A percentile compares a stretch with the other conserved stretches of the same genome.
Conservation (phyloP, 2,113 vertebrate species). For the Guaruba guarouba region DNA sequence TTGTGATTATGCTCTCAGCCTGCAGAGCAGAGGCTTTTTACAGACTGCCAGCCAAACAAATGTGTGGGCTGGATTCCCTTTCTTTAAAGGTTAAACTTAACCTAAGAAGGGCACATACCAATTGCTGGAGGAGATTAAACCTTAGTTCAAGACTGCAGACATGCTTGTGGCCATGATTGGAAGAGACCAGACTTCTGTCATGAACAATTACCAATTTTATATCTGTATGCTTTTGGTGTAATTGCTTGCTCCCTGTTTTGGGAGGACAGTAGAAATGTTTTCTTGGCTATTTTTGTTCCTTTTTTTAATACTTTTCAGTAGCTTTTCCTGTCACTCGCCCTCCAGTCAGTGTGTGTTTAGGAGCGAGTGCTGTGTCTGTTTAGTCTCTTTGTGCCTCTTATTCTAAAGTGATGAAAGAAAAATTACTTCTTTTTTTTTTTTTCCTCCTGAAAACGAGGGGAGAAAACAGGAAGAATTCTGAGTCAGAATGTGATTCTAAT, state of each 20-base stretch:
- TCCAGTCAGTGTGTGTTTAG: not conserved
- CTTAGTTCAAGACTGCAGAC: not conserved
- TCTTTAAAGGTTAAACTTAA: not conserved
- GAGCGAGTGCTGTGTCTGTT: not conserved
- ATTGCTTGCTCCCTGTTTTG: not conserved
- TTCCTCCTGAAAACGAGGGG: not conserved
- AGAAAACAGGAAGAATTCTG: not conserved
- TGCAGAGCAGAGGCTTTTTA: not conserved
- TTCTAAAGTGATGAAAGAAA: not conserved
- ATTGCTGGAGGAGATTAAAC: not conserved
- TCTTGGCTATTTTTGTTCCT: not conserved
- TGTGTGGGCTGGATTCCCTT: not conserved
- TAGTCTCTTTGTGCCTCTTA: not conserved
- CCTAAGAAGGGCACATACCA: not conserved
- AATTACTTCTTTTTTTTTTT: not conserved
- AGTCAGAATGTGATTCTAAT: not conserved
- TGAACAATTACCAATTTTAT: not conserved
- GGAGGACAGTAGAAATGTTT: not conserved
- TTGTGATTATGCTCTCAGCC: not conserved
- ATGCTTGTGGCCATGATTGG: not conserved
- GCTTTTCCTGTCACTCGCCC: not conserved
- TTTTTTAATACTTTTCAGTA: not conserved
- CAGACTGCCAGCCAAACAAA: not conserved
- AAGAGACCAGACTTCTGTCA: not conserved
- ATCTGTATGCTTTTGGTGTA: not conserved